Base-by-base conservation (phyloP, 2,797 vertebrate genomes). In the Aulostomus chinensis region DNA sequence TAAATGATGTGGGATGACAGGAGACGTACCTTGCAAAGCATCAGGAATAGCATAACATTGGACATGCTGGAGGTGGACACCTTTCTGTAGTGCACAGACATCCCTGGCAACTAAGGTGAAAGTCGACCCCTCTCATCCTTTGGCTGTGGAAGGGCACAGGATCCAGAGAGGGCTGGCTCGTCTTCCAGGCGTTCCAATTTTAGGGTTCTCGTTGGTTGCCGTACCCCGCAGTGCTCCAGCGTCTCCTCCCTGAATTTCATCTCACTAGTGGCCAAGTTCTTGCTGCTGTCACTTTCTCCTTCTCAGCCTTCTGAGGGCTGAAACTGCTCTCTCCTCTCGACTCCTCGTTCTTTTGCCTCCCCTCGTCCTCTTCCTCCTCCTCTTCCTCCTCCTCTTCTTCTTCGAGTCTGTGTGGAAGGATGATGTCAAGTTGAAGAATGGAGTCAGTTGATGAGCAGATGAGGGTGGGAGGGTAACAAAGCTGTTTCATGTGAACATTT, bases 21-120 rank as follows among this genome's bases (percentile, higher is more conserved):
- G 12, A 12, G 18, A 81, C 93, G 89, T 95, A 98, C 96, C 96
- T 93, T 92, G 91, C 91, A 94, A 83, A 93, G 93, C 94, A 96
- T 98, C 95, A 96, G 95, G 95, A 94, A 87, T 83, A 91, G 86
- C 88, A 90, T 92, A 89, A 88, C 92, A 92, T 86, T 85, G 84
- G 89, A 90, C 93, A 93, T 93, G 92, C 93, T 90, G 93, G 64
- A 60, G 46, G 62, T 56, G 74, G 81, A 26, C 53, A 66, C 56
- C 83, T 84, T 78, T 76, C 84, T 26, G 42, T 67, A 60, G 71
- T 46, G 62, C 67, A 54, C 78, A 83, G 68, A 73, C 83, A 81
- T 86, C 83, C 85, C 84, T 69, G 85, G 73, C 78, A 73, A 81
- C 83, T 85, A 78, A 64, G 61, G 74, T 72, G 76, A 79, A 86